Evolutionary conservation across 2,797 vertebrate species (phyloP), one percentile per base, ranked within the genome.

Genomic region (Fratercula arctica): DNA sequence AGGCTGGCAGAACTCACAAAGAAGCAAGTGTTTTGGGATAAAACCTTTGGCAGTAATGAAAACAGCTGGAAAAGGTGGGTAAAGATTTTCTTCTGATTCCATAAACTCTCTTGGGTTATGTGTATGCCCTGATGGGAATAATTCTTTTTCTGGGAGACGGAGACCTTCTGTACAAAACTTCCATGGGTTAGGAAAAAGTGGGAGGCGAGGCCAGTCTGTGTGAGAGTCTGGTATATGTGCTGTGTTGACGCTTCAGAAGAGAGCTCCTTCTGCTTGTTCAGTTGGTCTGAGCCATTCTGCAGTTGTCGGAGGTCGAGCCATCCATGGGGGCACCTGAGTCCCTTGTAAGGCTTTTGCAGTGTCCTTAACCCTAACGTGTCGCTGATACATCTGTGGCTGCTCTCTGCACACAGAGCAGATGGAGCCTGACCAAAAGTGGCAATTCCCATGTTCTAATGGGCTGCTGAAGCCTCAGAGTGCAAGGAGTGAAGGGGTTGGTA

Each of bases 301-400:
- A 33, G n/a, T 3, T 53, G 48, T 54, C 48, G 33, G 66, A 78
- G 51, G n/a, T n/a, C 0, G 0, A n/a, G 50, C 54, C 17, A 5
- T 74, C 51, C 33, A 8, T 17, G 35, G n/a, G 17, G 26, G 20
- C 20, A 7, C 61, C 6, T 0, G 6, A 66, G n/a, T 33, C 20
- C 33, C 35, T 41, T 45, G 37, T 18, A 25, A 67, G 33, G 8
- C 39, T 87, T 61, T 24, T 85, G 20, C 45, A 67, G 21, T 11
- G 14, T 72, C 66, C 48, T 87, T 54, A 63, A 82, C 63, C 16
- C 31, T 13, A 10, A 6, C 11, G 2, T 21, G 13, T 21, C 0
- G 3, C 2, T 17, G 61, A 3, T 37, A 11, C 1, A 5, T 46
- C 53, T 35, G 39, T 12, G 3, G 17, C 23, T 70, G 54, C 21